Evolutionary conservation across 2,113 vertebrate species (phyloP).

Genomic region (Eidolon helvum): DNA sequence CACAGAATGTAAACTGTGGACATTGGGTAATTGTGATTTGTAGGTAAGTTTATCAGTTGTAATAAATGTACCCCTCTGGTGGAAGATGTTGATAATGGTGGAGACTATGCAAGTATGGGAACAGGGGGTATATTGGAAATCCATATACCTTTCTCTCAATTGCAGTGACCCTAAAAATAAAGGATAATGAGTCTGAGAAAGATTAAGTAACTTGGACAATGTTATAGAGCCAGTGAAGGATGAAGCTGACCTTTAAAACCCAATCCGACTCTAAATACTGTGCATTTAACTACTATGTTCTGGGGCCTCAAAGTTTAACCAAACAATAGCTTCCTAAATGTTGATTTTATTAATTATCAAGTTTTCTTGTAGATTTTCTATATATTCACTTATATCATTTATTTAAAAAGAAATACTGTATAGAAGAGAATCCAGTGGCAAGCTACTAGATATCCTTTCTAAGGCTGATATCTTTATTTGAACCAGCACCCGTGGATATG

Average conservation of each 20-base stretch:
- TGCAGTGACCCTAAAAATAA: not conserved
- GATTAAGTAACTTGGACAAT: not conserved
- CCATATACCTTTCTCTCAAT: not conserved
- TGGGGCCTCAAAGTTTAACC: not conserved
- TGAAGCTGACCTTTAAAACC: not conserved
- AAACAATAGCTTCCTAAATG: not conserved
- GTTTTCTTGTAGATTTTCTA: not conserved
- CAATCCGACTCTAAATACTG: not conserved
- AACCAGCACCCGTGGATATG: not conserved
- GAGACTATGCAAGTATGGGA: not conserved
- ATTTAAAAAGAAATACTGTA: not conserved
- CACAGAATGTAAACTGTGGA: not conserved
- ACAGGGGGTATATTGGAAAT: not conserved
- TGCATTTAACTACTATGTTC: not conserved
- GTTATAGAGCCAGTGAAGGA: not conserved
- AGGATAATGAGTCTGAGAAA: not conserved
- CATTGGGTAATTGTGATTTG: not conserved
- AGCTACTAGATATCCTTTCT: not conserved
- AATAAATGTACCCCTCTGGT: not conserved
- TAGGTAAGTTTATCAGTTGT: not conserved
- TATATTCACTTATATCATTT: not conserved
- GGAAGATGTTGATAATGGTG: not conserved
- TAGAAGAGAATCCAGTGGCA: not conserved
- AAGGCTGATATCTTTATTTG: not conserved
- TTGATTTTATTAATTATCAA: not conserved